Conservation (phyloP, 2,888 invertebrate species). For the Lithophane leautieri region DNA sequence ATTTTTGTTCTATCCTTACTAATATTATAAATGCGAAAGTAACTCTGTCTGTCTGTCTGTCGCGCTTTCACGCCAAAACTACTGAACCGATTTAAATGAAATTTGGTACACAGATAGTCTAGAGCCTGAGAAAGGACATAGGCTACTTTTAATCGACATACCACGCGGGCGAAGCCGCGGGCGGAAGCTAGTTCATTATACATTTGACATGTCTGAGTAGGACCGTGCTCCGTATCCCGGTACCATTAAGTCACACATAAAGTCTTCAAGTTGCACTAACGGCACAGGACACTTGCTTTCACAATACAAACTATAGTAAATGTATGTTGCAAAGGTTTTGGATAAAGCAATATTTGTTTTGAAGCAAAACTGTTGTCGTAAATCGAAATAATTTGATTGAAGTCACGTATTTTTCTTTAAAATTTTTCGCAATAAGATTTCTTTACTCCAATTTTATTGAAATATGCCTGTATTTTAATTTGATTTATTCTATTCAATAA, state of each 20-base stretch:
- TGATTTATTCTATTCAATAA: not conserved
- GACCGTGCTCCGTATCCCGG: not conserved
- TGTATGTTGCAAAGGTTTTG: not conserved
- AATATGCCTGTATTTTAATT: not conserved
- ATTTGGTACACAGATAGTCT: too few relatives aligned
- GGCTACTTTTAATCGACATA: too few relatives aligned
- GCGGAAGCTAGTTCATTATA: too few relatives aligned
- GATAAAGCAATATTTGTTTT: not conserved
- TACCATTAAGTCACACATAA: not conserved
- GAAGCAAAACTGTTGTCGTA: not conserved
- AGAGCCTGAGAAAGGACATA: too few relatives aligned
- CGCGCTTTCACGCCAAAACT: too few relatives aligned
- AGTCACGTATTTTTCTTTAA: not conserved
- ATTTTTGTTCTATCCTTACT: not conserved
- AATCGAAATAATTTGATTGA: conserved; percentile 4
- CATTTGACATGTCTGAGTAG: not conserved
- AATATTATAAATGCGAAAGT: too few relatives aligned
- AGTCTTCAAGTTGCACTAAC: conserved; percentile 12
- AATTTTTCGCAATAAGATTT: not conserved
- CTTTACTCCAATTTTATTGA: not conserved
- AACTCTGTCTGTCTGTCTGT: too few relatives aligned
- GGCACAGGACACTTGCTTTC: not conserved
- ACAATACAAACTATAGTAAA: not conserved
- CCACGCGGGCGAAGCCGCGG: too few relatives aligned
- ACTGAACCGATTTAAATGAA: too few relatives aligned